Conservation (phyloP, 1,140 invertebrate species). For the Aphidius gifuensis region DNA sequence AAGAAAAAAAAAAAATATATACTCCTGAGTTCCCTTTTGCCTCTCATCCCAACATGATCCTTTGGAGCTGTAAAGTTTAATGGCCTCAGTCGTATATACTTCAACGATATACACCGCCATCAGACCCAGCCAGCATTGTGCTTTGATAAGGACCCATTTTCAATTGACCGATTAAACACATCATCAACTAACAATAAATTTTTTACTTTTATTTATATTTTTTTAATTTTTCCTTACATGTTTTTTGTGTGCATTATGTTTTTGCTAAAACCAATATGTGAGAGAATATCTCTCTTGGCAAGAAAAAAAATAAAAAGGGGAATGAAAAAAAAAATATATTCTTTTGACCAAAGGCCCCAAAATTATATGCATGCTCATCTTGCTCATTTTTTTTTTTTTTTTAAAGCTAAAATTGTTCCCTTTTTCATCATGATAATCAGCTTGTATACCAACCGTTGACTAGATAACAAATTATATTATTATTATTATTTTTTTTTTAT, state of each 20-base stretch:
- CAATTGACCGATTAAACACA: constrained; percentile 34
- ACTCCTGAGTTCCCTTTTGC: constrained; percentile 29
- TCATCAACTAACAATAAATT: no score
- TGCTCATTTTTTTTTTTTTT: no score
- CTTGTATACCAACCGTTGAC: no score
- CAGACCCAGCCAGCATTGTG: constrained; percentile 25
- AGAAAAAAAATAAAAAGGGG: not conserved
- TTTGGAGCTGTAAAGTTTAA: constrained; percentile 44
- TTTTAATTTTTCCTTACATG: not conserved
- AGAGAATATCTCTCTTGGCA: not conserved
- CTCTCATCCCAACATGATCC: constrained; percentile 11
- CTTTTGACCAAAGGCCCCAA: constrained; percentile 1
- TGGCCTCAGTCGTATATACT: constrained; percentile 36
- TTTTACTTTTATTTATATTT: not conserved
- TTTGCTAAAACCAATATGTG: not conserved
- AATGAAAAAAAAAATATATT: not conserved
- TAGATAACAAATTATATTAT: not conserved
- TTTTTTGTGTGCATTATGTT: not conserved
- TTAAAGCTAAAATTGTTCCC: constrained; percentile 6
- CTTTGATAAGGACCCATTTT: constrained; percentile 39
- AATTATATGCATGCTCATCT: constrained; percentile 4
- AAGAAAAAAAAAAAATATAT: no score
- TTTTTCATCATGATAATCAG: constrained; percentile 9
- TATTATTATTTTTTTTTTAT: no score
- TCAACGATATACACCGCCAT: constrained; percentile 14